Conservation (phyloP, 2,113 vertebrate genomes). For the Poecilia latipinna region DNA sequence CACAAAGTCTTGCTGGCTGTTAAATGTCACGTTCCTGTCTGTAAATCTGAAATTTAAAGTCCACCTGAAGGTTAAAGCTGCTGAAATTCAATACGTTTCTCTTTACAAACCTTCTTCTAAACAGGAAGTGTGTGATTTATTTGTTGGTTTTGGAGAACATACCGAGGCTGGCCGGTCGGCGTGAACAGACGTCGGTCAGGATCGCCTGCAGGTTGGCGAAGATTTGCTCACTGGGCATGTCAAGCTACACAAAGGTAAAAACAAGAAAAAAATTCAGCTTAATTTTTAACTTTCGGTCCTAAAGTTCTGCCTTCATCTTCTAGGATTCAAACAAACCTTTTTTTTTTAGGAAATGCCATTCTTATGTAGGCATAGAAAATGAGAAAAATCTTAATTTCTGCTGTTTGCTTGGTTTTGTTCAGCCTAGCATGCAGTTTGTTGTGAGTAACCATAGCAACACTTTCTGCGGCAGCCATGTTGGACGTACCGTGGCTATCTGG, state of each 20-base stretch:
- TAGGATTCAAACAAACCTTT: not conserved
- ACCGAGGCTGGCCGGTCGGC: slow-evolving; percentile 83
- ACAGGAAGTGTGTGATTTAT: no score
- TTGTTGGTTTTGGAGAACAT: slow-evolving; percentile 33
- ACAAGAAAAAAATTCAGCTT: not conserved
- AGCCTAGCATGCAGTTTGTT: no score
- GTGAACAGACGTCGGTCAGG: slow-evolving; percentile 84
- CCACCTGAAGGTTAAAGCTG: no score
- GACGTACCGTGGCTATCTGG: slow-evolving; percentile 57
- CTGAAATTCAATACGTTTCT: no score
- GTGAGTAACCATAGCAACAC: no score
- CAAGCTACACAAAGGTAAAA: slow-evolving; percentile 77
- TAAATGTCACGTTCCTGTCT: not conserved
- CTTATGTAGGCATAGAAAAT: not conserved
- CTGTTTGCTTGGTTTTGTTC: no score
- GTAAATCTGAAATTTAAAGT: not conserved
- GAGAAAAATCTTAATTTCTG: not conserved
- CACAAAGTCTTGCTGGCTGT: not conserved
- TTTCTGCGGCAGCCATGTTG: no score
- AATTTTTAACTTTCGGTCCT: no score
- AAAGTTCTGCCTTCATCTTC: not conserved
- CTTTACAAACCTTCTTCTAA: no score
- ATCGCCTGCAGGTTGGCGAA: slow-evolving; percentile 83
- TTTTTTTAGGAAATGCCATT: not conserved
- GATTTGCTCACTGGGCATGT: slow-evolving; percentile 89